phyloP scores from a whole-genome alignment of 1,140 invertebrate species.

The Magallana ariakensis region DNA sequence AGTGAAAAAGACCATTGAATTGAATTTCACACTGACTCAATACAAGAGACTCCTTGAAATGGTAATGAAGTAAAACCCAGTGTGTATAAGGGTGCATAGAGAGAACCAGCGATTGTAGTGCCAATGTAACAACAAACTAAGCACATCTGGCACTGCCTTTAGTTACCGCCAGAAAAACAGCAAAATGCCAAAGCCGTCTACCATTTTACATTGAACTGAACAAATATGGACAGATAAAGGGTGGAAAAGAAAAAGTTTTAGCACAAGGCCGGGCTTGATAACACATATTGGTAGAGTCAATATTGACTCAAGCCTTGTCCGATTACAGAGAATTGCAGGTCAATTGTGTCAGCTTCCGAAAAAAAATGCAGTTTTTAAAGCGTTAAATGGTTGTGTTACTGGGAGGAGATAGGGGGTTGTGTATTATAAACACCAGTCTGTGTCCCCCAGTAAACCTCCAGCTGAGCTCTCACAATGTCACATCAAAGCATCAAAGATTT shows the following conservation, averaged over 20 bases:
- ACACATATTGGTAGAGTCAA: constrained; percentile 24
- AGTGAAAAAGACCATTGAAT: neutral
- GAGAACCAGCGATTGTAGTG: neutral
- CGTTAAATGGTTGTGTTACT: neutral
- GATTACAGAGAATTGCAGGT: neutral
- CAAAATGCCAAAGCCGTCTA: neutral
- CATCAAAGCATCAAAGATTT: no score
- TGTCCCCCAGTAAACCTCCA: no score
- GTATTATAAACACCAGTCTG: neutral
- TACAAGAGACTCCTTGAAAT: constrained; percentile 12
- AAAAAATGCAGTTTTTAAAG: neutral
- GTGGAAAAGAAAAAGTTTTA: neutral
- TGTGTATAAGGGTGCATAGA: neutral
- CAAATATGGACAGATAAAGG: constrained; percentile 34
- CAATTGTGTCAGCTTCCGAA: constrained; percentile 8
- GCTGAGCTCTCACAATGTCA: no score
- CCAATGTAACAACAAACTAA: neutral
- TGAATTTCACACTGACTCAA: constrained; percentile 6
- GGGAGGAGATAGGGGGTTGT: neutral
- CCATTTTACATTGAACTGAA: neutral
- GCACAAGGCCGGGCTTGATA: neutral
- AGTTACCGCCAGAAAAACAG: neutral
- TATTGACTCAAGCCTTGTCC: neutral
- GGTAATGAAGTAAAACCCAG: neutral
- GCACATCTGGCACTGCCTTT: neutral